Evolutionary conservation across 92 coral and sea anemone species (phyloP).

Genomic region (Meandrina meandrites): DNA sequence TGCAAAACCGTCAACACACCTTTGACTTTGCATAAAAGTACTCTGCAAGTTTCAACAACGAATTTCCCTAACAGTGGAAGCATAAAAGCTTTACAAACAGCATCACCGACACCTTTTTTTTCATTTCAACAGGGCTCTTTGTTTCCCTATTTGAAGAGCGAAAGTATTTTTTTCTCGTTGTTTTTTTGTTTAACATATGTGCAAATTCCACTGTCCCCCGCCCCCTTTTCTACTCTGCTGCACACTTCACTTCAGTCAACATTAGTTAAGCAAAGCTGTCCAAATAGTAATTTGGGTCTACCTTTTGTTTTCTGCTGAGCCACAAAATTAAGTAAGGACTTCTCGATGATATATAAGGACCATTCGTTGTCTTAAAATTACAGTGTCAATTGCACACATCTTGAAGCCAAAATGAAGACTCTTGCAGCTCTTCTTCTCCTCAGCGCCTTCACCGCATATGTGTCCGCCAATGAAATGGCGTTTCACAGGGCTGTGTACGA

Average conservation of each 20-base stretch:
- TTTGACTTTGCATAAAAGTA: not conserved
- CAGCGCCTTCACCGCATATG: conserved; percentile 8
- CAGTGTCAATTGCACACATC: conserved; percentile 29
- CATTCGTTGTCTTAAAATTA: not conserved
- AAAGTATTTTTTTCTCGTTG: not conserved
- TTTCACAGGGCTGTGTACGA: conserved; percentile 24
- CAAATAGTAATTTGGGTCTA: not conserved
- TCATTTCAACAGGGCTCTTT: not conserved
- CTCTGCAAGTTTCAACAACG: not conserved
- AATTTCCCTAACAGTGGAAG: not conserved
- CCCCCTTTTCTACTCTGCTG: not conserved
- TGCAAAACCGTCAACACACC: not conserved
- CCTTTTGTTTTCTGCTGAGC: not conserved
- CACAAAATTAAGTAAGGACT: not conserved
- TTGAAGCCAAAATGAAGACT: conserved; percentile 35
- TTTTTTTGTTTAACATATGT: conserved; percentile 9
- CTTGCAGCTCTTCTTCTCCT: conserved; percentile 23
- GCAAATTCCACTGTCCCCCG: conserved; percentile 4
- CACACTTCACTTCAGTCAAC: not conserved
- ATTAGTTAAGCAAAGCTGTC: conserved; percentile 12
- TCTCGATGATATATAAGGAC: conserved; percentile 13
- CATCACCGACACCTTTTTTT: not conserved
- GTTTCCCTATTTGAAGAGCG: not conserved
- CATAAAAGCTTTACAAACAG: not conserved
- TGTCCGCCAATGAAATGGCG: conserved; percentile 5